These are phyloP conservation scores for Lypha dubia DNA, from an alignment of 2,888 invertebrate genomes.

Conservation along the genomic window DNA sequence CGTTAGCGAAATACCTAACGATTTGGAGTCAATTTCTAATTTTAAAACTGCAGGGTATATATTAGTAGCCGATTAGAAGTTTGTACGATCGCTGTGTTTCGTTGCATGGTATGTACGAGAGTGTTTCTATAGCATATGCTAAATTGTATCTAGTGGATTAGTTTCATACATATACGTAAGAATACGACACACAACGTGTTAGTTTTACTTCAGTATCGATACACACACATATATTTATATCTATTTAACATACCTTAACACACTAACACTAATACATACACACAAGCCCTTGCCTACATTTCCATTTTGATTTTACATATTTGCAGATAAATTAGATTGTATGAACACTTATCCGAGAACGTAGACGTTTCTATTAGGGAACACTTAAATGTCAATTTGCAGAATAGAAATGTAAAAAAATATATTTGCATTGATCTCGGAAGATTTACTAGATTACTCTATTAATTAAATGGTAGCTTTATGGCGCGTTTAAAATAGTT, in stretches of 20 bases:
- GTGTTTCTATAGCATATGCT: slow-evolving; percentile 64
- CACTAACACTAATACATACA: not conserved
- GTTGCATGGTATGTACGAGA: not conserved
- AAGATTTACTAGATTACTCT: too few relatives aligned
- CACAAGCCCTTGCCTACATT: not conserved
- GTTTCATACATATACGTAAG: not conserved
- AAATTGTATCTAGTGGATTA: slow-evolving; percentile 76
- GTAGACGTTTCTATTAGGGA: not conserved
- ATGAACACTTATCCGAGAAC: slow-evolving; percentile 6
- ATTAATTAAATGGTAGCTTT: too few relatives aligned
- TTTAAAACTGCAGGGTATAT: too few relatives aligned
- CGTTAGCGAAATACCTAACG: too few relatives aligned
- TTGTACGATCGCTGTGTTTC: not conserved
- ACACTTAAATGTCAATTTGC: not conserved
- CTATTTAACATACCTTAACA: slow-evolving; percentile 33
- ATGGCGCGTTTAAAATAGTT: too few relatives aligned
- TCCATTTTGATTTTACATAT: slow-evolving; percentile 33
- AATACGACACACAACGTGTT: slow-evolving; percentile 15
- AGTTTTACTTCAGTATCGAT: slow-evolving; percentile 37
- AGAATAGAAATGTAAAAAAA: too few relatives aligned
- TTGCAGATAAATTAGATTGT: slow-evolving; percentile 55
- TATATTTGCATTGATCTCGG: too few relatives aligned
- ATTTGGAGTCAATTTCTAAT: too few relatives aligned
- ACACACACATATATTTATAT: slow-evolving; percentile 29
- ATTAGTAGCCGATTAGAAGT: slow-evolving; percentile 1